Percentiles rank a stretch among this genome's conserved stretches.
phyloP scores from a whole-genome alignment of 2,113 vertebrate genomes.

The Taxidea taxus region DNA sequence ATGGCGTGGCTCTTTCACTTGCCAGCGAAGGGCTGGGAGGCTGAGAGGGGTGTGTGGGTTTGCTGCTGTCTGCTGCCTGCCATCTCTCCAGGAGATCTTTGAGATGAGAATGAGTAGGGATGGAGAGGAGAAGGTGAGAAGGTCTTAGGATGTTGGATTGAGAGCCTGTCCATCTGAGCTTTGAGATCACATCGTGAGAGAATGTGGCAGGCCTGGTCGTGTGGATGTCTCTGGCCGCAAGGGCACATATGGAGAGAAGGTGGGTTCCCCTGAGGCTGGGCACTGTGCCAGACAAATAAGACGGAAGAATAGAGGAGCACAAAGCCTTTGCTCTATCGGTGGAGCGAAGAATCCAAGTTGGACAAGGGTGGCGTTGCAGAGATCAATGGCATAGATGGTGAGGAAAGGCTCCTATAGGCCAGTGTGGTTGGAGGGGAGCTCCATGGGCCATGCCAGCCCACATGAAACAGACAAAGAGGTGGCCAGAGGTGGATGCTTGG shows the following conservation, averaged over 20 bases:
- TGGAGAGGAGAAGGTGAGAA: background rate
- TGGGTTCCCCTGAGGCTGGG: background rate
- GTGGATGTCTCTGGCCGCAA: background rate
- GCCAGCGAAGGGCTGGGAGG: too few species aligned
- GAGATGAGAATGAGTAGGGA: background rate
- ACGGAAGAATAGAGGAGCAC: background rate
- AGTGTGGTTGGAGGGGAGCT: background rate
- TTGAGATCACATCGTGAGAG: background rate
- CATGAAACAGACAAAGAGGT: background rate
- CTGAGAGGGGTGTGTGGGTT: background rate
- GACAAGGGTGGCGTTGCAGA: background rate
- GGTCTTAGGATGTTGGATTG: background rate
- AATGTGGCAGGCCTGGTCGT: background rate
- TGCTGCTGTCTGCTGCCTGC: background rate
- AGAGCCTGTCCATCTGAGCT: background rate
- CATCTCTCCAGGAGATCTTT: background rate
- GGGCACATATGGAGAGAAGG: background rate
- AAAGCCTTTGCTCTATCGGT: background rate
- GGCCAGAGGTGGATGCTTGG: background rate
- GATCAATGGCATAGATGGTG: background rate
- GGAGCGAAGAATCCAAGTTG: background rate
- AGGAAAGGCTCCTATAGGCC: background rate
- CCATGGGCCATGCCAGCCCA: background rate
- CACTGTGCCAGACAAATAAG: background rate
- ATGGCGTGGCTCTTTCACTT: background rate